Evolutionary conservation across 2,888 invertebrate genomes (phyloP).

Genomic region (Platynereis dumerilii): DNA sequence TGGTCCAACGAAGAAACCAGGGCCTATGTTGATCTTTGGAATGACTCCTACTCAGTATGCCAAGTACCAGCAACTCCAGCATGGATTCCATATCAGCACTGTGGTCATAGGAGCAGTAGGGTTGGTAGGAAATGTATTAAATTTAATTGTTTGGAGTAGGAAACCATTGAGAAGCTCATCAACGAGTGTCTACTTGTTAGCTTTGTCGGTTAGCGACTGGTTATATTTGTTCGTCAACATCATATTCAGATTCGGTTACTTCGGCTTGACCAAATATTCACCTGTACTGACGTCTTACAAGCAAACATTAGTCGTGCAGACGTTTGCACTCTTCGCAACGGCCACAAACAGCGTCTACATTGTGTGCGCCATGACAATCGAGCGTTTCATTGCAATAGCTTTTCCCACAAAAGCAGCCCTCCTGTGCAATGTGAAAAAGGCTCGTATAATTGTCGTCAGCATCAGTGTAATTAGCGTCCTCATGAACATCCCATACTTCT

Average conservation of each 20-base stretch:
- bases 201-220: background rate
- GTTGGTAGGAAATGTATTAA: background rate
- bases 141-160: slow-evolving; percentile 3
- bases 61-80: background rate
- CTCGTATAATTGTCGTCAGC: background rate
- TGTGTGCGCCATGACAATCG: background rate
- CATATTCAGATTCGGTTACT: background rate
- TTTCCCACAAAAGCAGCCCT: background rate
- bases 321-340: background rate
- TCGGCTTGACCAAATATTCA: background rate
- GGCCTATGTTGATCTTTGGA: background rate
- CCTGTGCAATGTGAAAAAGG: background rate
- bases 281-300: background rate
- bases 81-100: background rate
- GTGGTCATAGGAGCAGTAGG: background rate
- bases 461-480: background rate
- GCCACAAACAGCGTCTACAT: slow-evolving; percentile 1
- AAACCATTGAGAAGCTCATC: background rate
- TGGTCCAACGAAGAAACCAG: too few relatives aligned
- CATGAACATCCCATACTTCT: background rate
- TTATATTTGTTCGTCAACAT: background rate
- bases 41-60: background rate
- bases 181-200: background rate
- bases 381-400: background rate
- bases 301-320: background rate